Evolutionary conservation across 2,888 invertebrate species (phyloP), one percentile per base, ranked within the genome.

Genomic region (Sesamia inferens): DNA sequence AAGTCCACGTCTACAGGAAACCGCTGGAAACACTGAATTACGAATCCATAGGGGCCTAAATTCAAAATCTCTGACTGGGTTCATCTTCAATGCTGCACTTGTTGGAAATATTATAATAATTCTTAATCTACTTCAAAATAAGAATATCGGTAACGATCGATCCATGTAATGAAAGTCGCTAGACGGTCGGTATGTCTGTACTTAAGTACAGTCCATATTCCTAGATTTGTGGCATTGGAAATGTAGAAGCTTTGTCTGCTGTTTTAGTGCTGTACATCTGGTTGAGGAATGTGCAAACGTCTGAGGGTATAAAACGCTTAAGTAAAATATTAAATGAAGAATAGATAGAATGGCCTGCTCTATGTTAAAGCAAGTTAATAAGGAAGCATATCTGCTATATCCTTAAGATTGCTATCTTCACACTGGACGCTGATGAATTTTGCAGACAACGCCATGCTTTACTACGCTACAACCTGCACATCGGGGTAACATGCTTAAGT

Each of bases 391-490:
- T 62, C 61, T 16, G 19, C 19, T n/a, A n/a, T n/a, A n/a, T n/a
- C n/a, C n/a, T n/a, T n/a, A n/a, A n/a, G n/a, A n/a, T n/a, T n/a
- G n/a, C n/a, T 8, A 54, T n/a, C 10, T n/a, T 54, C n/a, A 62
- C 39, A 42, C 51, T 19, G 22, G 16, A 47, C 22, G 44, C 44
- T 63, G 22, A 5, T 22, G 11, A 13, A 5, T 63, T 44, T 47
- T 44, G 44, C 16, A 44, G 44, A 22, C 62, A n/a, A 16, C 62
- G 22, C 11, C 44, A 63, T 47, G 11, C 22, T 11, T 13, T 5
- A 14, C 19, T 65, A 65, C 65, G 67, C 19, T 44, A 65, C 64
- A 24, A 65, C 44, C 10, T 4, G 14, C 19, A 68, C 16, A 59
- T 48, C 10, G 19, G 1, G 16, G 19, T 4, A 76, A 16, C 19